Conservation (phyloP, 2,888 invertebrate genomes). For the Argyra leucocephala region DNA sequence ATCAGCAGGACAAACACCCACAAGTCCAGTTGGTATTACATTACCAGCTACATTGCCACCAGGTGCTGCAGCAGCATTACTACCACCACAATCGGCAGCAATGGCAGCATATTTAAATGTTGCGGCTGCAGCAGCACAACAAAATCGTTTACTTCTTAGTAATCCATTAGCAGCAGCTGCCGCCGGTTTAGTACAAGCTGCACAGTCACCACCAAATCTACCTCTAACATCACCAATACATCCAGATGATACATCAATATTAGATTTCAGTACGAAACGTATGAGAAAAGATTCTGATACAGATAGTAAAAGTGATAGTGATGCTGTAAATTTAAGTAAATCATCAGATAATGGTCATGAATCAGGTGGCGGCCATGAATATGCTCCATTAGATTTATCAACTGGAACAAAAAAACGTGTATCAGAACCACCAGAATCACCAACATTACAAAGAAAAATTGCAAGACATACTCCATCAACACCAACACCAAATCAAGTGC, state of each 20-base stretch:
- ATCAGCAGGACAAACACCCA: slow-evolving; percentile 44
- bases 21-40: slow-evolving; percentile 58
- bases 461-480: slow-evolving; percentile 60
- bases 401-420: slow-evolving; percentile 64
- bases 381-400: slow-evolving; percentile 67
- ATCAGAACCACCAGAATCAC: slow-evolving; percentile 55
- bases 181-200: slow-evolving; percentile 46
- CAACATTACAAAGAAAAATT: slow-evolving; percentile 53
- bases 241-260: slow-evolving; percentile 52
- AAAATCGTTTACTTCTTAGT: slow-evolving; percentile 64
- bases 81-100: slow-evolving; percentile 71
- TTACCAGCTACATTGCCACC: slow-evolving; percentile 59
- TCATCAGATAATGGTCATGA: slow-evolving; percentile 44
- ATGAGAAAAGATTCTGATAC: slow-evolving; percentile 47
- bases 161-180: slow-evolving; percentile 65
- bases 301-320: slow-evolving; percentile 52
- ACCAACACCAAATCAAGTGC: slow-evolving; percentile 44
- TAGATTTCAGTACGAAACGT: slow-evolving; percentile 75
- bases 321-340: slow-evolving; percentile 64
- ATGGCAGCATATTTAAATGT: slow-evolving; percentile 73
- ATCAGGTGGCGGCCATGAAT: slow-evolving; percentile 23
- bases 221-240: slow-evolving; percentile 49
- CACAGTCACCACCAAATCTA: slow-evolving; percentile 41
- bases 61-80: slow-evolving; percentile 52
- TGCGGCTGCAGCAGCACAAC: slow-evolving; percentile 61